A percentile compares a stretch with the other conserved stretches of the same genome.
These are phyloP conservation scores for Ivindomyrus marchei DNA, from an alignment of 2,113 vertebrate species.

Conservation along the genomic window DNA sequence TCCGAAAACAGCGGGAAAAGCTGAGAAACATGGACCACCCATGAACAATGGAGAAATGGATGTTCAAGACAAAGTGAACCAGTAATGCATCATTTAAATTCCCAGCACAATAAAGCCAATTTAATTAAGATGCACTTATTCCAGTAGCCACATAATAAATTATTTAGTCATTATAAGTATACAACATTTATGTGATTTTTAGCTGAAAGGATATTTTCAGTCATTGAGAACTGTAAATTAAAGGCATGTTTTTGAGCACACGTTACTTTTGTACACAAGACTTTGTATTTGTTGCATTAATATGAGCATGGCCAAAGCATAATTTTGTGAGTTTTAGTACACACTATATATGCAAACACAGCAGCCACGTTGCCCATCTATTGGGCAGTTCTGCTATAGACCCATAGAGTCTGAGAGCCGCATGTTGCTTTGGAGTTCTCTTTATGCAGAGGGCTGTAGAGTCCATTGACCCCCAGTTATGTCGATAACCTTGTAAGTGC, in stretches of 20 bases:
- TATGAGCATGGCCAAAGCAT: background rate
- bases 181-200: background rate
- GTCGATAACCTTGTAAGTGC: constrained; percentile 3
- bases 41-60: background rate
- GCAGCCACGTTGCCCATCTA: background rate
- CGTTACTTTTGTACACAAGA: background rate
- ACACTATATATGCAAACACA: background rate
- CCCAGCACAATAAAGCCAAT: background rate
- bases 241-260: background rate
- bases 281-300: background rate
- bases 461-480: constrained; percentile 18
- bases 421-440: background rate
- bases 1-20: background rate
- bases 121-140: background rate
- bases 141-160: background rate
- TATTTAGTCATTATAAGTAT: background rate
- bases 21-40: background rate
- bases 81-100: background rate
- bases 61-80: background rate
- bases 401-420: background rate
- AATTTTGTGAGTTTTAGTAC: background rate
- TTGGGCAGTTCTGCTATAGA: background rate
- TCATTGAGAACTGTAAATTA: background rate
- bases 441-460: constrained; percentile 3
- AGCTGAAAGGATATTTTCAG: background rate